A percentile compares a stretch with the other conserved stretches of the same genome.
phyloP scores from a whole-genome alignment of 2,113 vertebrate genomes.

The Lophotis ruficrista region DNA sequence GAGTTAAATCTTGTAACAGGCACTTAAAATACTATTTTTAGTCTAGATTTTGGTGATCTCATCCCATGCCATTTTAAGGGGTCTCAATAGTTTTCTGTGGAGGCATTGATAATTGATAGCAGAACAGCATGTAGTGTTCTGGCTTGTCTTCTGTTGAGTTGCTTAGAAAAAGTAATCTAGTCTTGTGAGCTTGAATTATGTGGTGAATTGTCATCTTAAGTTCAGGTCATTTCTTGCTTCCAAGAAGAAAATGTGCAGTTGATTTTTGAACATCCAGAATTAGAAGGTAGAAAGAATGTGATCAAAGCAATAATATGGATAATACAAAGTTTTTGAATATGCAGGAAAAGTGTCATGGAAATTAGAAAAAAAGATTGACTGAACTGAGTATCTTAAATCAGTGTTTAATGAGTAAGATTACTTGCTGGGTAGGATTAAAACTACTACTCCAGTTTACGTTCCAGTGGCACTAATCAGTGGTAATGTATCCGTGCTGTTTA shows the following conservation, averaged over 20 bases:
- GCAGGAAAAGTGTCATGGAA: neutral
- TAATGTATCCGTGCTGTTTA: constrained; percentile 23
- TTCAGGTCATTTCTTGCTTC: neutral
- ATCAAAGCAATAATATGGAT: neutral
- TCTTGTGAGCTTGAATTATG: neutral
- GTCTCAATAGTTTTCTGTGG: neutral
- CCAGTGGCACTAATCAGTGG: neutral
- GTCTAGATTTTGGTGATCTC: neutral
- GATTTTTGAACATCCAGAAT: neutral
- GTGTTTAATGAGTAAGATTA: neutral
- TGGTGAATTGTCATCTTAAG: neutral
- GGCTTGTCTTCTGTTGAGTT: neutral
- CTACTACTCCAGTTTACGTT: neutral
- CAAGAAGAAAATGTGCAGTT: neutral
- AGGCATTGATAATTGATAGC: neutral
- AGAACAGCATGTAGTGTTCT: neutral
- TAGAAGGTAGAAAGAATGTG: neutral
- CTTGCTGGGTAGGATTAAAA: neutral
- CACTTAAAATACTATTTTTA: neutral
- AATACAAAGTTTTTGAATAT: neutral
- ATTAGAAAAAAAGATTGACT: neutral
- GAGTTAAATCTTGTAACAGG: neutral
- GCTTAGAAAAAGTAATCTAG: neutral
- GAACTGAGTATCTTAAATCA: neutral
- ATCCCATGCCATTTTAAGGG: neutral